These are phyloP conservation scores for Tinamus guttatus DNA, from an alignment of 2,113 vertebrate genomes.

Conservation along the genomic window DNA sequence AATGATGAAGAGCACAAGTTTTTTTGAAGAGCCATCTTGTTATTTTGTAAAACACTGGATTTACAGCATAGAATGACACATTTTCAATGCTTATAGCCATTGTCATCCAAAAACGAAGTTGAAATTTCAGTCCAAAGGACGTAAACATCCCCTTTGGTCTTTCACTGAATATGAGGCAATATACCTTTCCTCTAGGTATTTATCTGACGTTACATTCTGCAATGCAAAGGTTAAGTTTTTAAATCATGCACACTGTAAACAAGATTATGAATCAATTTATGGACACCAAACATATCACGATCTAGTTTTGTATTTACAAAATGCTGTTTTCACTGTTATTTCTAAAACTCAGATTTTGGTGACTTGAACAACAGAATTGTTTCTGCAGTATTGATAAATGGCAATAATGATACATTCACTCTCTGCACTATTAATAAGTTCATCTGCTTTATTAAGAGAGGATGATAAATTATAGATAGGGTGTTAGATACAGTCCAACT, in stretches of 20 bases:
- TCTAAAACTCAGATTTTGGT: neutral
- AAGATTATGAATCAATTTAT: neutral
- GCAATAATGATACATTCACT: neutral
- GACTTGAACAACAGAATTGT: neutral
- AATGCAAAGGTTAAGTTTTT: neutral
- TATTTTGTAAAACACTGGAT: neutral
- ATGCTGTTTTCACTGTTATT: neutral
- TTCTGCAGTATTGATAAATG: neutral
- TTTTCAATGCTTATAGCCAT: neutral
- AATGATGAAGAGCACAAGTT: constrained; percentile 27
- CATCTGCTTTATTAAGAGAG: neutral
- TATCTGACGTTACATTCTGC: neutral
- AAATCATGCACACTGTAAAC: neutral
- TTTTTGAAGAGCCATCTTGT: neutral
- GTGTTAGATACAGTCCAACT: neutral
- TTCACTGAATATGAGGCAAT: neutral
- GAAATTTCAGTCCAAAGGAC: neutral
- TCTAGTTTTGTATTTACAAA: neutral
- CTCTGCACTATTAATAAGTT: neutral
- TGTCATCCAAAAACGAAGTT: neutral
- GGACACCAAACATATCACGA: neutral
- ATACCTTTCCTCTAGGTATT: neutral
- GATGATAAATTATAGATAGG: neutral
- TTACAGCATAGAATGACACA: neutral
- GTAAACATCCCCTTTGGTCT: neutral